Evolutionary conservation across 2,797 vertebrate species (phyloP).

Genomic region (Sebastes taczanowskii): DNA sequence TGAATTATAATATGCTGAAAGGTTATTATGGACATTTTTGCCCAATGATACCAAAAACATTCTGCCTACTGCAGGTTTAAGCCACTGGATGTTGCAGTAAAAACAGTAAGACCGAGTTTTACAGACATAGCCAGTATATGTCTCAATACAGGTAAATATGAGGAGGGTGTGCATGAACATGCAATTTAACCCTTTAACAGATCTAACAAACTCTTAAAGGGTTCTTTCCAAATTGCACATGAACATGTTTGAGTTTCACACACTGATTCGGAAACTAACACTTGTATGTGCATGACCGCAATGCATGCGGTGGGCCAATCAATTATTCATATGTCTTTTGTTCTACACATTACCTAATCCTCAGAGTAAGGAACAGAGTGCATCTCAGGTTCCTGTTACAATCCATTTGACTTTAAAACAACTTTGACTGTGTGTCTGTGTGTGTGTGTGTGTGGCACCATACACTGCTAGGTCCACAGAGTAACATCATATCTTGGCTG

Average conservation of each 20-base stretch:
- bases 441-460: background rate
- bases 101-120: background rate
- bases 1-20: no score
- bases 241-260: conserved; percentile 53
- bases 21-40: no score
- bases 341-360: conserved; percentile 82
- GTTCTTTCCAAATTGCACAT: conserved; percentile 10
- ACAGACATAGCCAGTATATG: fast-evolving
- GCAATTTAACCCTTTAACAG: no score
- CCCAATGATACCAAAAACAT: no score
- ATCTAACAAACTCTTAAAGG: background rate
- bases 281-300: conserved; percentile 75
- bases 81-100: background rate
- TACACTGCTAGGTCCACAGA: conserved; percentile 2
- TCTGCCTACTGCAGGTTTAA: no score
- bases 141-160: background rate
- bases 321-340: conserved; percentile 85
- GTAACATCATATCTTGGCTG: conserved; percentile 52
- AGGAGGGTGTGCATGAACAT: no score
- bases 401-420: conserved; percentile 87
- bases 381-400: conserved; percentile 76
- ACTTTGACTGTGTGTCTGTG: conserved; percentile 72
- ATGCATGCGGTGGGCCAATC: conserved; percentile 63
- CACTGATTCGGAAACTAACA: conserved; percentile 65
- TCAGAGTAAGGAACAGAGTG: conserved; percentile 68